phyloP scores from a whole-genome alignment of 2,113 vertebrate genomes.

The Pelodiscus sinensis region DNA sequence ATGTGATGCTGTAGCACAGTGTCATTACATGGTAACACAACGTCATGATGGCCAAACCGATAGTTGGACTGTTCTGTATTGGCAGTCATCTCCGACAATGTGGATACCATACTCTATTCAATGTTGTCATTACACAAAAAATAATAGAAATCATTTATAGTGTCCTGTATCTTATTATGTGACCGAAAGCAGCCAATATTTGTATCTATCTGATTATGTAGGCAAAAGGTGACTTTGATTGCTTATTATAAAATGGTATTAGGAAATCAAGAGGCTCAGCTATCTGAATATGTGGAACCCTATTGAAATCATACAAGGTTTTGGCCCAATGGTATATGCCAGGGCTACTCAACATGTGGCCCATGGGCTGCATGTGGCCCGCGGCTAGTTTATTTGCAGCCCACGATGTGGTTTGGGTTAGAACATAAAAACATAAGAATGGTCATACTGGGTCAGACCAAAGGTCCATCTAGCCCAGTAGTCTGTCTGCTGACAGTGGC shows the following conservation, averaged over 20 bases:
- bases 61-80: not conserved
- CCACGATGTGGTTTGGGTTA: no score
- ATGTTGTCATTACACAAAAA: not conserved
- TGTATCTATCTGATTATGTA: not conserved
- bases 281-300: not conserved
- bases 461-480: no score
- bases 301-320: not conserved
- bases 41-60: not conserved
- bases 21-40: not conserved
- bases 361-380: no score
- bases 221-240: not conserved
- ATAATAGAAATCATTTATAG: not conserved
- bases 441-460: no score
- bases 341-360: no score
- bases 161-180: not conserved
- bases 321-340: not conserved
- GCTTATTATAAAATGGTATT: not conserved
- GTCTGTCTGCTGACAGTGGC: no score
- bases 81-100: not conserved
- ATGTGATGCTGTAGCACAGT: accelerated
- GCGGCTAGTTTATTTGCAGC: no score
- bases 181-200: not conserved
- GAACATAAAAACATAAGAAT: no score
- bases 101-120: not conserved
- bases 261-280: not conserved